phyloP scores from a whole-genome alignment of 2,113 vertebrate species.

The Nicator chloris region DNA sequence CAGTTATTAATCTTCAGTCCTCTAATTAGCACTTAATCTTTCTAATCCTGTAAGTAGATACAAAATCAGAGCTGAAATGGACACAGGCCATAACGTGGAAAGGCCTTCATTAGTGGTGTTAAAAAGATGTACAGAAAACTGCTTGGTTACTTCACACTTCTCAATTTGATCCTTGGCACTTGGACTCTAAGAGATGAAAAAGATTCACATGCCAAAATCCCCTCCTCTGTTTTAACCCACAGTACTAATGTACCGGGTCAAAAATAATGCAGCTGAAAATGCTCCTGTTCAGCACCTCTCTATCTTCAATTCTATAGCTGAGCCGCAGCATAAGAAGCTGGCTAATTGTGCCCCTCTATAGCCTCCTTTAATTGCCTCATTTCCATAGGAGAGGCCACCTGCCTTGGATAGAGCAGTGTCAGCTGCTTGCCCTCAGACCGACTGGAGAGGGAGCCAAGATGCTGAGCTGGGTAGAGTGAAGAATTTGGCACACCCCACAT shows the following conservation, averaged over 20 bases:
- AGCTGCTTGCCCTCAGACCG: constrained; percentile 33
- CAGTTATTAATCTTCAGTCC: constrained; percentile 9
- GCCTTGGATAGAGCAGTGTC: background rate
- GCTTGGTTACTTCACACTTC: background rate
- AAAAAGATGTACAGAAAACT: background rate
- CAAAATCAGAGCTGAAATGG: constrained; percentile 30
- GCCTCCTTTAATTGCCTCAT: constrained; percentile 37
- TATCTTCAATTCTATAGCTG: background rate
- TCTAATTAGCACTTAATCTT: constrained; percentile 45
- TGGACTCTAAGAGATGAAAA: background rate
- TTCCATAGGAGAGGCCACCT: constrained; percentile 36
- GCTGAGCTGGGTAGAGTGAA: background rate
- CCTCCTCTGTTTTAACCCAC: background rate
- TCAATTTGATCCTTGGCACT: constrained; percentile 2
- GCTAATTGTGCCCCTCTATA: background rate
- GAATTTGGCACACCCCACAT: background rate
- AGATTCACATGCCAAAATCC: background rate
- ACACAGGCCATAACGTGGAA: background rate
- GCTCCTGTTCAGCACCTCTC: constrained; percentile 2
- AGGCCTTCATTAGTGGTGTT: background rate
- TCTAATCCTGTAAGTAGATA: constrained; percentile 48
- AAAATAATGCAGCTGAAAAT: constrained; percentile 12
- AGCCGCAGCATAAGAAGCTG: background rate
- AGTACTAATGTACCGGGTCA: background rate
- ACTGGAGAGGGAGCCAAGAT: constrained; percentile 35